Conservation (phyloP, 2,797 vertebrate species). For the Scleropages formosus region DNA sequence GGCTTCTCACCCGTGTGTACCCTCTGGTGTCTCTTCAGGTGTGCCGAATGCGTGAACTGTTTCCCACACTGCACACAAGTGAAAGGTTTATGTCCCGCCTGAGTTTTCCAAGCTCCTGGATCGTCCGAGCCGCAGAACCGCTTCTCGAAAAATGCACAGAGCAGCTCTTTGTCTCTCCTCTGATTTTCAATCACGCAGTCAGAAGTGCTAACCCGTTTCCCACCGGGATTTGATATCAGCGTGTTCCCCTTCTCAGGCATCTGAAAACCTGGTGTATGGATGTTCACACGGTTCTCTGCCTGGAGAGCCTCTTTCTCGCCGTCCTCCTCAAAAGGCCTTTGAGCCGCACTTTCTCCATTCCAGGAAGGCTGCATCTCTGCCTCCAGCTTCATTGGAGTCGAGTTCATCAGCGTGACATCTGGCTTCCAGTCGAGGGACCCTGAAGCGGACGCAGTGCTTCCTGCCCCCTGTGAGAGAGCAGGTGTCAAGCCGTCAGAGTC, state of each 20-base stretch:
- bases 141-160: constrained; percentile 22
- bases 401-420: constrained; percentile 18
- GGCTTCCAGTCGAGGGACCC: constrained; percentile 8
- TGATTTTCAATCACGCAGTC: background rate
- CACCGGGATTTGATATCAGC: background rate
- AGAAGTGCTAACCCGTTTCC: background rate
- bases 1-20: constrained; percentile 56
- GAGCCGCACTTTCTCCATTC: background rate
- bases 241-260: background rate
- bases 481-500: constrained; percentile 3
- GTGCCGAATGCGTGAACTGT: constrained; percentile 41
- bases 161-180: background rate
- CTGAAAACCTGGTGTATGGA: background rate
- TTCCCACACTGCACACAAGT: constrained; percentile 38
- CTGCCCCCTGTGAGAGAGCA: background rate
- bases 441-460: constrained; percentile 2
- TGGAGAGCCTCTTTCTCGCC: background rate
- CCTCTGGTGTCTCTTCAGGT: constrained; percentile 52
- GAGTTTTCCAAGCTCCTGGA: background rate
- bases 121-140: constrained; percentile 2
- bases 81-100: constrained; percentile 17
- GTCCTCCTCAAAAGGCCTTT: background rate
- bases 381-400: constrained; percentile 20
- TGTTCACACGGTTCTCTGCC: background rate
- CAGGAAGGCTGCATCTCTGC: background rate